Conservation (phyloP, 2,797 vertebrate genomes). For the Chiloscyllium punctatum region DNA sequence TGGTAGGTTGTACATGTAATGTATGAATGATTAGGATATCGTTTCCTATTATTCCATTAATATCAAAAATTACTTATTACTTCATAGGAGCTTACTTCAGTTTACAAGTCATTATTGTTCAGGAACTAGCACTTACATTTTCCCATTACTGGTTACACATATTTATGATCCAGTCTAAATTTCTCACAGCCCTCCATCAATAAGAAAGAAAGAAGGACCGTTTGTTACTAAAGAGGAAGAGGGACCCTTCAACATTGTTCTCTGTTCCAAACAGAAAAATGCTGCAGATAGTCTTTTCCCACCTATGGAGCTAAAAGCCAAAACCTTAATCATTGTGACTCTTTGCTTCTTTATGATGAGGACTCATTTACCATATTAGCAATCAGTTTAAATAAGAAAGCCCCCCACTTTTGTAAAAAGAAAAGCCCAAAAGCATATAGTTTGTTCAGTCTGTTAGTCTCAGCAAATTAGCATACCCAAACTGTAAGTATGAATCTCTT, state of each 20-base stretch:
- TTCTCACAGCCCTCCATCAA: neutral
- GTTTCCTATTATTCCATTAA: neutral
- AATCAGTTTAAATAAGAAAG: neutral
- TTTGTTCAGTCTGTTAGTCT: neutral
- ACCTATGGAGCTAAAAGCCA: neutral
- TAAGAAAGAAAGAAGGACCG: too few species aligned
- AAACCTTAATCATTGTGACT: neutral
- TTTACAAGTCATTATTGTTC: neutral
- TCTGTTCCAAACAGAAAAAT: neutral
- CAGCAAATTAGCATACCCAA: neutral
- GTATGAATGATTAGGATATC: neutral
- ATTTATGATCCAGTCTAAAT: neutral
- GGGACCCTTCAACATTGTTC: too few species aligned
- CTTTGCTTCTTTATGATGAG: neutral
- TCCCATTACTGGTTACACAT: neutral
- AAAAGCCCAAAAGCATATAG: neutral
- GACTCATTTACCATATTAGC: neutral
- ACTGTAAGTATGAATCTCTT: neutral
- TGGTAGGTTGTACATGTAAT: neutral
- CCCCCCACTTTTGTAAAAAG: neutral
- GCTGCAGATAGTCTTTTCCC: neutral
- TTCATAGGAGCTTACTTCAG: neutral
- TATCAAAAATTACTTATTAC: neutral
- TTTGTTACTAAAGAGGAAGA: neutral
- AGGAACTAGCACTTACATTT: neutral